Percentiles rank a stretch among this genome's conserved stretches.
Conservation (phyloP, 2,113 vertebrate species). For the Laterallus jamaicensis region DNA sequence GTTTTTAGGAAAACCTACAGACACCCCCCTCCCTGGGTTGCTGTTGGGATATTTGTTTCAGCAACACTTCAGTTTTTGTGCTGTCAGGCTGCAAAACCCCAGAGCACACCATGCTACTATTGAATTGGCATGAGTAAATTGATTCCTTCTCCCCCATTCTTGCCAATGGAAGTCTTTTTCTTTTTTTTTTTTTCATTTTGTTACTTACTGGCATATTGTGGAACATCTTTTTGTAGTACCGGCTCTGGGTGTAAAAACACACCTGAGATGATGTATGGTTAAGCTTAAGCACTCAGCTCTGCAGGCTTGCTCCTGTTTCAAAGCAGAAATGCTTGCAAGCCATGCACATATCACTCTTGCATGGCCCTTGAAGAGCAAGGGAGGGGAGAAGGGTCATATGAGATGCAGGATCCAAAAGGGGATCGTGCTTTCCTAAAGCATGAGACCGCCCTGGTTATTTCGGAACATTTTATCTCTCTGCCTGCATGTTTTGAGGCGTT, state of each 20-base stretch:
- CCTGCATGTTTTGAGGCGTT: not conserved
- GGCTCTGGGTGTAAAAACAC: not conserved
- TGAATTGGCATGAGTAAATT: not conserved
- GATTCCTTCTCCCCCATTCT: accelerated
- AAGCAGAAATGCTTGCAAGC: not conserved
- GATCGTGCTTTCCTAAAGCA: accelerated
- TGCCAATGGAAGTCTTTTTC: not conserved
- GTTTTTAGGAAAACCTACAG: not conserved
- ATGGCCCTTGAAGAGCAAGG: not conserved
- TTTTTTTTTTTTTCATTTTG: not conserved
- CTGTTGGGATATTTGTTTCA: not conserved
- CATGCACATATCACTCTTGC: accelerated
- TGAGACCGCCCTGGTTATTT: not conserved
- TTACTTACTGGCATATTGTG: not conserved
- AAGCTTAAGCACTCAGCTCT: not conserved
- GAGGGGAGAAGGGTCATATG: not conserved
- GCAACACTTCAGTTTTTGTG: not conserved
- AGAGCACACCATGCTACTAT: accelerated
- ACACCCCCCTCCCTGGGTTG: accelerated
- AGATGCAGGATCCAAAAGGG: not conserved
- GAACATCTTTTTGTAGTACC: not conserved
- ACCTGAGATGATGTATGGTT: accelerated
- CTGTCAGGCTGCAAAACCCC: not conserved
- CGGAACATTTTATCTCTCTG: not conserved
- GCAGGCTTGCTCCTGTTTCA: not conserved